Evolutionary conservation across 2,797 vertebrate genomes (phyloP).

Genomic region (Platalea minor): DNA sequence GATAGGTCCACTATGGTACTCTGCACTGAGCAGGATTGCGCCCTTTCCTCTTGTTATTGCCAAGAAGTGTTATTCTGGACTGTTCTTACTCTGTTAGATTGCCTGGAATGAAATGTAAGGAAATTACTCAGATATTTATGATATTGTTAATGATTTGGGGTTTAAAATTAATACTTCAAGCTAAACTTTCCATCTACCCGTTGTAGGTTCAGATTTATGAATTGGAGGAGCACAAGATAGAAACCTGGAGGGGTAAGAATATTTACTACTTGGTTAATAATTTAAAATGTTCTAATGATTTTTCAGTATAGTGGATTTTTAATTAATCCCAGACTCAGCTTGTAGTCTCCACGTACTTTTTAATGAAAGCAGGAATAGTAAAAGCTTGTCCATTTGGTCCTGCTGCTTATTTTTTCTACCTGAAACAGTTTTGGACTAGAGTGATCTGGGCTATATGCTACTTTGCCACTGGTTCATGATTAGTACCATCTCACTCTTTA

Average conservation of each 20-base stretch:
- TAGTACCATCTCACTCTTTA: not conserved
- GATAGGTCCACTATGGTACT: not conserved
- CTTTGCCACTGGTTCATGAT: rapidly evolving
- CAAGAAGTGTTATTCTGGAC: not conserved
- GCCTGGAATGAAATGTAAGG: not conserved
- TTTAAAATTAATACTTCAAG: not conserved
- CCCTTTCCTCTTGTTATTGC: not conserved
- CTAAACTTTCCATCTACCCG: not conserved
- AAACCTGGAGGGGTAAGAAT: constrained; percentile 94
- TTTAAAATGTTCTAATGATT: not conserved
- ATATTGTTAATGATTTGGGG: not conserved
- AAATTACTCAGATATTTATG: not conserved
- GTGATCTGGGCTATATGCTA: not conserved
- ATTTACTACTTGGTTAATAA: not conserved
- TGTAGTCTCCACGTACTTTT: not conserved
- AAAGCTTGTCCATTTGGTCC: not conserved
- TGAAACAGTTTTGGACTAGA: not conserved
- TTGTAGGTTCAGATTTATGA: constrained; percentile 98
- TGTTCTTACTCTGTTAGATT: not conserved
- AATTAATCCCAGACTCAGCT: not conserved
- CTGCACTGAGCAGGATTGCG: not conserved
- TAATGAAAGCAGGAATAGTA: not conserved
- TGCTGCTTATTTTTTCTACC: not conserved
- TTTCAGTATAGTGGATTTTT: not conserved
- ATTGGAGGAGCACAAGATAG: constrained; percentile 97